Evolutionary conservation across 2,113 vertebrate species (phyloP).

Genomic region (Microtus oregoni): DNA sequence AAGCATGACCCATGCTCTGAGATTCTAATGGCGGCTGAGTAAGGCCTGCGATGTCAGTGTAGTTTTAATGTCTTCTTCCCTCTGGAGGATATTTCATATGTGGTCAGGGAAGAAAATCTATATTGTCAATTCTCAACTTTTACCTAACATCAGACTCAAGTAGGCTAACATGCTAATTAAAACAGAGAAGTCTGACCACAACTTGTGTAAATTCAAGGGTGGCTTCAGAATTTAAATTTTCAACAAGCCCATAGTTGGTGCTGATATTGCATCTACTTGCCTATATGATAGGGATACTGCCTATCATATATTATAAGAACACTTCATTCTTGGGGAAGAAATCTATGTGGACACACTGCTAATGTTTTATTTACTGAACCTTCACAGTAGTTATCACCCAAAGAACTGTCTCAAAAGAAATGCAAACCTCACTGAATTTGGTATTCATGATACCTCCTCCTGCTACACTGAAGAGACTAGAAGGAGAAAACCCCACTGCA

Average conservation of each 20-base stretch:
- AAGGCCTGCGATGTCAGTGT: background rate
- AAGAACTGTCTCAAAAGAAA: background rate
- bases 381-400: background rate
- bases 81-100: background rate
- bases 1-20: background rate
- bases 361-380: background rate
- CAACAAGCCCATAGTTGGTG: background rate
- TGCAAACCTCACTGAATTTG: background rate
- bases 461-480: background rate
- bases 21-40: background rate
- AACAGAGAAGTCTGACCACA: background rate
- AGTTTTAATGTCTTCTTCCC: background rate
- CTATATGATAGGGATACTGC: background rate
- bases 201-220: background rate
- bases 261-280: background rate
- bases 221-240: background rate
- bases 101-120: background rate
- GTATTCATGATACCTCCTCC: background rate
- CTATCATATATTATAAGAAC: background rate
- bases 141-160: background rate
- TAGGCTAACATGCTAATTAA: background rate
- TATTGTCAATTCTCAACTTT: background rate
- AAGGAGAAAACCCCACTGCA: background rate
- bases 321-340: background rate
- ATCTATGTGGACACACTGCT: background rate